Base-by-base conservation (phyloP, 1,140 invertebrate genomes). In the Hetaerina americana region DNA sequence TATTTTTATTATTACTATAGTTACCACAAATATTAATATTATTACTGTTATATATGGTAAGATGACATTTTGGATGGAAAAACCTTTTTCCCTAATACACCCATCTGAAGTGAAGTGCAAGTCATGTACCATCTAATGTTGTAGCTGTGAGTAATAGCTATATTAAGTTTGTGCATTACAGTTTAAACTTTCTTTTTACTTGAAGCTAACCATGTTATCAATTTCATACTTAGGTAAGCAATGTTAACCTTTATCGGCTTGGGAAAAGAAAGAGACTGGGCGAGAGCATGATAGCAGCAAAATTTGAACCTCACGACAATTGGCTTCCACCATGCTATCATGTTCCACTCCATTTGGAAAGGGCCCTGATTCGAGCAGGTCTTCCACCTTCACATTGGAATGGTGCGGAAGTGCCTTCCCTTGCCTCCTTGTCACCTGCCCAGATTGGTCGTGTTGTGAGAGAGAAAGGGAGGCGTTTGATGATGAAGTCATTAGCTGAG, bases 251-350 rank as follows among this genome's bases (percentile, higher is more conserved):
- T 5, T 99, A 98, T 81, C 87, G 93, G 18, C 82, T 99, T n/a
- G 98, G 97, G 0, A 87, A 92, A 69, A 85, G 88, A 75, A 95
- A 96, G 81, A 86, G 90, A 18, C 83, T 99, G 18, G 96, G 95
- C 1, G 93, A 95, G 74, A 89, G 93, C 73, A 98, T 99, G 94
- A 94, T 98, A 73, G 95, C 96, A 0, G 93, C 93, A 0, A 99
- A 99, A 83, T 99, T 99, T 83, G 97, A 99, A 78, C 97, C 97
- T 0, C 94, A 97, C 79, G 97, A 99, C 79, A 99, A 98, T 81
- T 99, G 98, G 98, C 80, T 99, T 5, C 97, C 97, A 15, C 97
- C 98, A 5, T 94, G 96, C 78, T 97, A 95, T 78, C 88, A 90
- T 75, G 91, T 96, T 25, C 93, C 94, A 0, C 86, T 88, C 76